Evolutionary conservation across 2,113 vertebrate species (phyloP).

Genomic region (Excalfactoria chinensis): DNA sequence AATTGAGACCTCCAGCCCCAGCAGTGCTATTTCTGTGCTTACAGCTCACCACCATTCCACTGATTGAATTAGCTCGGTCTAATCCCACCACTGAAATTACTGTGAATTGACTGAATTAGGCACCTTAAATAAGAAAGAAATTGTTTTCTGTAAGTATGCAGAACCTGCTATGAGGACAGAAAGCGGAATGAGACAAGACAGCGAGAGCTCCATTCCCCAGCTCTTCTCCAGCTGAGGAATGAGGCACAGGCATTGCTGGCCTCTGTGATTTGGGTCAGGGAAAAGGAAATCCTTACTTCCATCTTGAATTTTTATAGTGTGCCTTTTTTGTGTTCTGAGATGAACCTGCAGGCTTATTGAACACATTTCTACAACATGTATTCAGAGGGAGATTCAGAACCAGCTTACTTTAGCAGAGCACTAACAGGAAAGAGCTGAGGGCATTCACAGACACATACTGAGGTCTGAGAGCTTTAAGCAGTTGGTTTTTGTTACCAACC

Average conservation of each 20-base stretch:
- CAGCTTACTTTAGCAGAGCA: neutral
- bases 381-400: neutral
- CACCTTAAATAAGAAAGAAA: neutral
- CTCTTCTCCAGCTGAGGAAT: neutral
- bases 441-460: neutral
- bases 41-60: fast-evolving
- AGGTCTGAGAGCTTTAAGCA: neutral
- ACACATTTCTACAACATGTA: neutral
- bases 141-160: neutral
- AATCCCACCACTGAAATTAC: neutral
- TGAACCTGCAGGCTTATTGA: neutral
- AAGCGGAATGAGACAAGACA: neutral
- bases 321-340: neutral
- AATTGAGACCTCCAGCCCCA: neutral
- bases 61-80: fast-evolving
- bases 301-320: neutral
- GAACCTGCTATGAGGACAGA: neutral
- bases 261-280: neutral
- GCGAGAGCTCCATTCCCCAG: neutral
- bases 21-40: neutral
- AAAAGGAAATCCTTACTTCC: neutral
- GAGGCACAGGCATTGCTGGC: neutral
- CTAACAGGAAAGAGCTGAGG: neutral
- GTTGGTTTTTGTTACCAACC: neutral
- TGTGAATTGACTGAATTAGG: neutral